Evolutionary conservation across 35 echinoderm and acorn worm species (phyloP).

Genomic region (Strongylocentrotus purpuratus): DNA sequence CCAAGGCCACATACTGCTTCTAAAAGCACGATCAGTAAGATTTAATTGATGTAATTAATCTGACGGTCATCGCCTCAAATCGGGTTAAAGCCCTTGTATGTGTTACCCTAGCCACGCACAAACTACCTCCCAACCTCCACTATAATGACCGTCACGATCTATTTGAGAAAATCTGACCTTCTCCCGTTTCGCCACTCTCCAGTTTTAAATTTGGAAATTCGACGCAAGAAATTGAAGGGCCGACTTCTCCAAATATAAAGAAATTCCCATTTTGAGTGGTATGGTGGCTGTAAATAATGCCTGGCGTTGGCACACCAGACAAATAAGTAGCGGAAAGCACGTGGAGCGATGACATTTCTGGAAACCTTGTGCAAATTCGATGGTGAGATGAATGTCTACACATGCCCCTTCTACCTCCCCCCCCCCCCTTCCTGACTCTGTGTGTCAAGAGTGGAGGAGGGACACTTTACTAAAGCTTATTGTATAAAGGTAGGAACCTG

Average conservation of each 20-base stretch:
- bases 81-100: not conserved
- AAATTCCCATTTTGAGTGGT: not conserved
- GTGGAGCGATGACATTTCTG: slow-evolving; percentile 39
- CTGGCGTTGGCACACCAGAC: not conserved
- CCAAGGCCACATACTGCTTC: not conserved
- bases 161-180: slow-evolving; percentile 18
- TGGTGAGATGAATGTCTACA: slow-evolving; percentile 35
- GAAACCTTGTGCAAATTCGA: slow-evolving; percentile 15
- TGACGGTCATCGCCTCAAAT: not conserved
- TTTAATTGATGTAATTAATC: slow-evolving; percentile 1
- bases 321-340: slow-evolving; percentile 43
- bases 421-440: not conserved
- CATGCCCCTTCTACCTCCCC: not conserved
- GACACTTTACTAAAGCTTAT: slow-evolving; percentile 14
- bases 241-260: slow-evolving; percentile 17
- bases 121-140: not conserved
- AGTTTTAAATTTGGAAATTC: not conserved
- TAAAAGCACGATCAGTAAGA: slow-evolving; percentile 16
- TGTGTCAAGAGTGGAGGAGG: not conserved
- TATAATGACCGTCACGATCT: not conserved
- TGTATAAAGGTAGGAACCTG: slow-evolving; percentile 11
- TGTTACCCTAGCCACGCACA: not conserved
- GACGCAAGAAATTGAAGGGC: not conserved
- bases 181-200: not conserved
- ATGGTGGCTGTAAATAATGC: not conserved